Base-by-base conservation (phyloP, 2,113 vertebrate species). In the Aviceda subcristata region DNA sequence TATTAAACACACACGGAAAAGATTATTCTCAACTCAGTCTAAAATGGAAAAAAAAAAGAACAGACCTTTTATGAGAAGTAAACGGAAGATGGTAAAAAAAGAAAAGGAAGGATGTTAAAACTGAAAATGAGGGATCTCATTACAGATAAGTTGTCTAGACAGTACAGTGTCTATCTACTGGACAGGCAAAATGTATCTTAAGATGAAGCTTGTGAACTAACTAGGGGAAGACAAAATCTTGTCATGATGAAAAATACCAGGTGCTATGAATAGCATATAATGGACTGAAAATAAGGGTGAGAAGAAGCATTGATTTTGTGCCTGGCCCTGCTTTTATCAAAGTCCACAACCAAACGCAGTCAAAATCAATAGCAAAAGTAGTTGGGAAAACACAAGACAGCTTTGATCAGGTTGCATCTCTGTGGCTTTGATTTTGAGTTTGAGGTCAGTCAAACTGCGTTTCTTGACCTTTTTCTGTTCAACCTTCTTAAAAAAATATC, bases 351-450 rank as follows among this genome's bases (percentile, higher is more conserved):
- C 73, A 91, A 94, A 75, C 11, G 19, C 41, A 59, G 87, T 48
- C 60, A 75, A 92, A 97, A 95, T 96, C 88, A 72, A 95, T 91
- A 85, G n/a, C 48, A 95, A 62, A 94, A 91, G 69, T 38, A 19
- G 7, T 41, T 85, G 66, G 30, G 50, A 95, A 85, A 87, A 84
- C 86, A 77, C 80, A 76, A 77, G 57, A 32, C 53, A 55, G 32
- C 39, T 92, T 92, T 91, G 80, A 90, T 69, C 66, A 57, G 14
- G 32, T 45, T 82, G 41, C 45, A 59, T 75, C 30, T 76, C 45
- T 15, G 17, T 57, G 69, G 66, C 36, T 80, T 57, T 89, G 84
- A 68, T 88, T 89, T 92, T 81, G 51, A 60, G 38, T 34, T 41
- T 68, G 48, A 89, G 71, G 39, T 91, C 57, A 50, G 66, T 87